Base-by-base conservation (phyloP, 2,888 invertebrate species). In the Pomacea canaliculata region DNA sequence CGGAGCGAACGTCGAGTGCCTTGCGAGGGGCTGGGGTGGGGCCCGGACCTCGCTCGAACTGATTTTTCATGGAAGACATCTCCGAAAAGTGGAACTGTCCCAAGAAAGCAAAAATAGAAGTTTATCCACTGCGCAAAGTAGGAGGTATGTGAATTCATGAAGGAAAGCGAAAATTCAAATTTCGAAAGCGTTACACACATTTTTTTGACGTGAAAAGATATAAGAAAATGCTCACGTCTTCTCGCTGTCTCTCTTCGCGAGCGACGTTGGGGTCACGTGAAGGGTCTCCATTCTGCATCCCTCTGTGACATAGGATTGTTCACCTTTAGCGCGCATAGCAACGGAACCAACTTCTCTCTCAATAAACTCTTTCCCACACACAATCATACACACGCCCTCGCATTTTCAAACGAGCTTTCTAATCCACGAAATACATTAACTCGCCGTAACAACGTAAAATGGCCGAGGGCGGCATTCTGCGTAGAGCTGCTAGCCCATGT, bases 61-160 rank as follows among this genome's bases (percentile, higher is more conserved):
- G 82, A 69, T 82, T 80, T 66, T 82, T 82, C 60, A 83, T 79
- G 70, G 79, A 81, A 51, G 81, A 83, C 83, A 84, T 81, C 76
- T 85, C 84, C 62, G 81, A 79, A 76, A 84, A 85, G 67, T 81
- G 83, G 46, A 85, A 74, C 85, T 86, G 79, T 10, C 1, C 10
- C 12, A 63, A 19, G 19, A n/a, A 19, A 27, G 10, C 60, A 19
- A 60, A 60, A 23, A 23, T 23, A 23, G 23, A 23, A 37, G 37
- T 37, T 37, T 37, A 37, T 37, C 37, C 37, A 37, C 37, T 37
- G 37, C 37, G 37, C 37, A 37, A 37, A 37, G 37, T 37, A 37
- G 37, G 37, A 37, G 37, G 5, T 5, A 37, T 37, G 5, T 37
- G 37, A 37, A 37, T 37, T 5, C 37, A 37, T 5, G 37, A 37